Percentiles rank a stretch among this genome's conserved stretches.
Evolutionary conservation across 2,888 invertebrate genomes (phyloP).

Genomic region (Acanthosepion lycidas): DNA sequence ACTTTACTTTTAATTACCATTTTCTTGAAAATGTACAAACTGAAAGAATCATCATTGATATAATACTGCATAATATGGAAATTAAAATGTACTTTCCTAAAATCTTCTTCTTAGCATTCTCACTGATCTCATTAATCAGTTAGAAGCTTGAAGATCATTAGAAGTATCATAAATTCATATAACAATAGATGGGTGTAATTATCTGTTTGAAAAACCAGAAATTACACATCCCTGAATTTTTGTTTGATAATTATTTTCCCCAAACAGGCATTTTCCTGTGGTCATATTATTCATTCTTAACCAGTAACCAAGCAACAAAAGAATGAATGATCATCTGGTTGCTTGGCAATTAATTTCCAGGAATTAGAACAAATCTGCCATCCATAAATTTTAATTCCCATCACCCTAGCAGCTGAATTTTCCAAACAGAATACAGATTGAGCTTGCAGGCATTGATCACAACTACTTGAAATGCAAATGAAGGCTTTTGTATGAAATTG

Average conservation of each 20-base stretch:
- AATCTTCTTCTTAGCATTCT: no score
- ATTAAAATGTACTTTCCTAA: no score
- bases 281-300: no score
- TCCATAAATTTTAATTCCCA: neutral
- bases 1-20: no score
- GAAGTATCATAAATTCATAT: neutral
- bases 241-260: neutral
- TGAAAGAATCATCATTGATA: no score
- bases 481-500: neutral
- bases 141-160: no score
- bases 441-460: constrained; percentile 33
- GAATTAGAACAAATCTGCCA: constrained; percentile 17
- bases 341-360: constrained; percentile 4
- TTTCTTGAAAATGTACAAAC: no score
- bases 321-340: neutral
- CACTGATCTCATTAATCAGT: no score
- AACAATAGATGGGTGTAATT: neutral
- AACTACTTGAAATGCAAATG: neutral
- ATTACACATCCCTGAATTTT: neutral
- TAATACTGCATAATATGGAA: no score
- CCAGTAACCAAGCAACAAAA: neutral
- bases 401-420: neutral
- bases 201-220: no score
- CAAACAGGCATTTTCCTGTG: no score
- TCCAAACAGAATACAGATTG: neutral